Evolutionary conservation across 2,797 vertebrate genomes (phyloP), one percentile per base, ranked within the genome.

Genomic region (Phrynocephalus vlangalii): DNA sequence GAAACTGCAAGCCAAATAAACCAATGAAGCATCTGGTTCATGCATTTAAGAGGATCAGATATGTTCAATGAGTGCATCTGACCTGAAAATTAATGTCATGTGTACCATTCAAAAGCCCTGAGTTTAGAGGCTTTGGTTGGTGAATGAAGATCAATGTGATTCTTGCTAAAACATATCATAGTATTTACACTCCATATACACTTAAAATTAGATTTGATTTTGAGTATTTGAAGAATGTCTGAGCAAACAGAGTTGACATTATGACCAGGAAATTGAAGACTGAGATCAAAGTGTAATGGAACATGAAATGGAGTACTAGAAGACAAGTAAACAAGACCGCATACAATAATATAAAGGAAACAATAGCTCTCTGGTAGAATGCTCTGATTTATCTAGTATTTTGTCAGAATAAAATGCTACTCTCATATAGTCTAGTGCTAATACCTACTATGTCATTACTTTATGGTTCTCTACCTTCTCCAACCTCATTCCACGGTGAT

Each of bases 181-280:
- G 30, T 83, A 81, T 83, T 88, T 93, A 4, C 44, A 72, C 81
- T 83, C 38, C 9, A 30, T 0, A 52, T 0, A 52, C 1, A 1
- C 7, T 73, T 30, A 33, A 0, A 52, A 66, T 80, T 85, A 9
- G 4, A 82, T 89, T 85, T 88, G 5, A 0, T 66, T 90, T 92
- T 86, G 50, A 91, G 6, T 10, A 63, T 24, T 82, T 92, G 72
- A 38, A 48, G 11, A 66, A 82, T 88, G 38, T 9, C 22, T 87
- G 71, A 33, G 44, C 70, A 52, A 85, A 73, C 20, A 85, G 33
- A 15, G 66, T 72, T 87, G 75, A 75, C 33, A 85, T 63, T 67
- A 86, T 20, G 88, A 72, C 0, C 2, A 86, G 60, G 70, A 92
- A 87, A 88, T 6, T 66, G 33, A 90, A 91, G 90, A 78, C 1